Conservation (phyloP, 2,113 vertebrate species). For the Sigmodon hispidus region DNA sequence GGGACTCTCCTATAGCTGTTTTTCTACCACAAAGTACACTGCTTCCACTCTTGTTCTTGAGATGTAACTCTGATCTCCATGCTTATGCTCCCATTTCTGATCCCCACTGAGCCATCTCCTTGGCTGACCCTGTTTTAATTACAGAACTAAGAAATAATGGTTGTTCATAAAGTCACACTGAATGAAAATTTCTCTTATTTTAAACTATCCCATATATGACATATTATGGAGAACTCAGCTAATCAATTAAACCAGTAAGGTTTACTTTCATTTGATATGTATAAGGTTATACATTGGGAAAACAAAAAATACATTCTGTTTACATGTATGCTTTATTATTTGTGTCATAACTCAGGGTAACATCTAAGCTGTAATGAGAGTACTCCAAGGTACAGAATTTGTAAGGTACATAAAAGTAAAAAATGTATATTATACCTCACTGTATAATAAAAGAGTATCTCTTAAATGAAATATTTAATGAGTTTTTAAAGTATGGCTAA, state of each 20-base stretch:
- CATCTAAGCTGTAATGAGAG: background rate
- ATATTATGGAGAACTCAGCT: background rate
- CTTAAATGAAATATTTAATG: constrained; percentile 53
- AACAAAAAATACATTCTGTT: background rate
- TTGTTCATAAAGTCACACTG: background rate
- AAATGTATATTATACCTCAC: background rate
- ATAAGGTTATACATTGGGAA: too few relatives aligned
- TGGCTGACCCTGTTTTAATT: background rate
- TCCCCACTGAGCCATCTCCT: background rate
- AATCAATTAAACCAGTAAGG: background rate
- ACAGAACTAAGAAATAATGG: background rate
- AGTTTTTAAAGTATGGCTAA: background rate
- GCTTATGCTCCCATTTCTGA: background rate
- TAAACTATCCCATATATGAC: background rate
- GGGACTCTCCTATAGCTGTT: background rate
- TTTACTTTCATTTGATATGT: background rate
- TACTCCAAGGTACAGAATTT: background rate
- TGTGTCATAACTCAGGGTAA: background rate
- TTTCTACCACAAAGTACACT: background rate
- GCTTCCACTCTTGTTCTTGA: background rate
- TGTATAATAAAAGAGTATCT: background rate
- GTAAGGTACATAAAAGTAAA: background rate
- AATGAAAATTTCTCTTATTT: background rate
- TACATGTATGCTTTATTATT: background rate
- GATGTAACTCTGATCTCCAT: background rate